Evolutionary conservation across 2,888 invertebrate species (phyloP).

Genomic region (Andrena marginata): DNA sequence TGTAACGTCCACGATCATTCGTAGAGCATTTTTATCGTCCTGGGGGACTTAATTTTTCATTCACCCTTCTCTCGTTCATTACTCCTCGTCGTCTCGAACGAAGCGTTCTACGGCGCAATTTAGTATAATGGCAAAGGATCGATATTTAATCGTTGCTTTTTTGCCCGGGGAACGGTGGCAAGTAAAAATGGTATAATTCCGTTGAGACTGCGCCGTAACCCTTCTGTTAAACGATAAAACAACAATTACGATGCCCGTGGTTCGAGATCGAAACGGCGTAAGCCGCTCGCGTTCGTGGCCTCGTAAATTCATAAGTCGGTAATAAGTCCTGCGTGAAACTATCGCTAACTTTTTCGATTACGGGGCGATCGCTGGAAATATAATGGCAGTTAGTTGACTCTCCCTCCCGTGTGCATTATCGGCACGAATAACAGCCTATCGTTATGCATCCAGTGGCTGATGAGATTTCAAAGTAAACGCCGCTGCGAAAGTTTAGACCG

Average conservation of each 20-base stretch:
- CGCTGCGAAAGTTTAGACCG: background rate
- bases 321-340: background rate
- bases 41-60: background rate
- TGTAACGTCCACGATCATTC: background rate
- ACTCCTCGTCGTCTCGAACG: no score
- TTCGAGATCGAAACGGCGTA: background rate
- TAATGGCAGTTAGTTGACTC: background rate
- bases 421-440: background rate
- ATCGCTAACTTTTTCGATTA: constrained; percentile 24
- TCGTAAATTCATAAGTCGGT: constrained; percentile 19
- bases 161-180: background rate
- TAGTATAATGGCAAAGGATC: background rate
- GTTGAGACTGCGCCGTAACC: background rate
- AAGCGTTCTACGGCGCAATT: background rate
- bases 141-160: constrained; percentile 12
- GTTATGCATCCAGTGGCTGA: background rate
- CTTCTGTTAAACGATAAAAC: constrained; percentile 13
- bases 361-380: background rate
- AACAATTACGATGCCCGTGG: constrained; percentile 7
- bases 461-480: background rate
- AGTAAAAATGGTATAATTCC: constrained; percentile 14
- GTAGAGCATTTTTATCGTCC: background rate
- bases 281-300: constrained; percentile 13
- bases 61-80: background rate
- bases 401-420: background rate